phyloP scores from a whole-genome alignment of 2,113 vertebrate genomes.

The Ondatra zibethicus region DNA sequence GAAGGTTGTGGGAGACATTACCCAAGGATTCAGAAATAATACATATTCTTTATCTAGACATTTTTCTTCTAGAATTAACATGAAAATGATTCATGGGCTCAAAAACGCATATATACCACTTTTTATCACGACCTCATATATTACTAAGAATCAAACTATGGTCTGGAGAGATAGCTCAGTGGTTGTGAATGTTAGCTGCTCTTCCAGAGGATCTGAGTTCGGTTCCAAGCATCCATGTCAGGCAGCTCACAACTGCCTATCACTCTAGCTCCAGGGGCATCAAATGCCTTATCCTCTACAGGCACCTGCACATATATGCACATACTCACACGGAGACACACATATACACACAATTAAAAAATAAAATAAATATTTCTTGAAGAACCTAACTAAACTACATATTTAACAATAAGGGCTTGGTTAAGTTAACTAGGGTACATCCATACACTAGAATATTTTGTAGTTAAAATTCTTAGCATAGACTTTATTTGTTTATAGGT shows the following conservation, averaged over 20 bases:
- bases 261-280: not conserved
- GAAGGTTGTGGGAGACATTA: not conserved
- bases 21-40: not conserved
- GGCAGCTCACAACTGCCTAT: not conserved
- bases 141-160: not conserved
- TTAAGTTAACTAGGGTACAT: not conserved
- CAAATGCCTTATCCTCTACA: not conserved
- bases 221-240: not conserved
- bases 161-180: not conserved
- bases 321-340: not conserved
- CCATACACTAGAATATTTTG: not conserved
- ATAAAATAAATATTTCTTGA: not conserved
- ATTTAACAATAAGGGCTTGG: not conserved
- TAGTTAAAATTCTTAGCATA: not conserved
- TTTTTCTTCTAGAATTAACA: constrained; percentile 4
- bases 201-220: not conserved
- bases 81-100: not conserved
- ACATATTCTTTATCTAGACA: not conserved
- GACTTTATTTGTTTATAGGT: not conserved
- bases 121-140: not conserved
- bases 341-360: not conserved
- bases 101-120: not conserved
- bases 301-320: not conserved
- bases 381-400: not conserved
- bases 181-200: no score